These are phyloP conservation scores for Conopomorpha cramerella DNA, from an alignment of 1,140 invertebrate species.

Conservation along the genomic window DNA sequence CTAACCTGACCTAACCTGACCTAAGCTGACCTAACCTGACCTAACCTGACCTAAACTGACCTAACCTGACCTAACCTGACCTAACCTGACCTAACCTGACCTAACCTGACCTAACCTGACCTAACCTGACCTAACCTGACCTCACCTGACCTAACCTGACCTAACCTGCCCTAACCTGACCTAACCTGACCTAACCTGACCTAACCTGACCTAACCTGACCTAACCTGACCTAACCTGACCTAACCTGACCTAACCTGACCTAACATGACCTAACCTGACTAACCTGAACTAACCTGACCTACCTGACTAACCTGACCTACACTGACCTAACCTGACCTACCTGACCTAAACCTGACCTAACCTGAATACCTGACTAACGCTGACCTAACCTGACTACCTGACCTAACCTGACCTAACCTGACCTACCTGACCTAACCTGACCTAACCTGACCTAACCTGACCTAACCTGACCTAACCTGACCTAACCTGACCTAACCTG, in stretches of 20 bases:
- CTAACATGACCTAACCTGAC: no score
- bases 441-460: no score
- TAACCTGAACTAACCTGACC: no score
- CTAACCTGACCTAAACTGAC: no score
- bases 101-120: constrained; percentile 30
- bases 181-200: constrained; percentile 1
- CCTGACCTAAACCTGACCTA: no score
- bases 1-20: constrained; percentile 10
- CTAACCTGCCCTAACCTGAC: no score
- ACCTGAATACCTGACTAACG: no score
- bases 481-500: no score
- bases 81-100: constrained; percentile 25
- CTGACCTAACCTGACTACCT: constrained; percentile 7
- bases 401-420: no score
- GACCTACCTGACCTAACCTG: no score
- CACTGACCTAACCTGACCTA: no score
- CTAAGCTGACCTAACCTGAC: constrained; percentile 13
- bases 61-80: constrained; percentile 28
- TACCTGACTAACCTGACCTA: constrained; percentile 1
- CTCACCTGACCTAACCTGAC: constrained; percentile 20
- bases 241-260: constrained; percentile 1
- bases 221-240: constrained; percentile 1
- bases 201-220: constrained; percentile 1
- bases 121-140: constrained; percentile 26
- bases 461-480: no score